Percentiles rank a stretch among this genome's conserved stretches.
phyloP scores from a whole-genome alignment of 2,113 vertebrate species.

The Ammodytes dubius region DNA sequence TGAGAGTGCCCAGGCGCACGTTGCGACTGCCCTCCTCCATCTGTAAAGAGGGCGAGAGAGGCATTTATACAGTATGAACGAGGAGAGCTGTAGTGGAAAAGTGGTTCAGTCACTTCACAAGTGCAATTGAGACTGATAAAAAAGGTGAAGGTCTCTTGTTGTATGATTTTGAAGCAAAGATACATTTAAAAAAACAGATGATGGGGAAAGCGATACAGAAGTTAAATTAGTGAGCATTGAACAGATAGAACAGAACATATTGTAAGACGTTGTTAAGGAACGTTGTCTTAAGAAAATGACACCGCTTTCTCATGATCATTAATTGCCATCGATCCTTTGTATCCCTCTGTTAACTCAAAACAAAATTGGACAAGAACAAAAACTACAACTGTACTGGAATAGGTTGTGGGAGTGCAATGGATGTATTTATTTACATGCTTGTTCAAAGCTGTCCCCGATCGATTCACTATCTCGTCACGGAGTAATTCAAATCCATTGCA shows the following conservation, averaged over 20 bases:
- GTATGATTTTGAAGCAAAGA: not conserved
- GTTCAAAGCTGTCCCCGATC: conserved; percentile 49
- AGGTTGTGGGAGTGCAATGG: conserved; percentile 11
- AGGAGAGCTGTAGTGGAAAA: not conserved
- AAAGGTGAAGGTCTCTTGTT: not conserved
- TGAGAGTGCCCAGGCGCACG: conserved; percentile 90
- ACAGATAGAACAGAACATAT: conserved; percentile 5
- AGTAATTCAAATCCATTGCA: conserved; percentile 47
- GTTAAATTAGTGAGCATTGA: not conserved
- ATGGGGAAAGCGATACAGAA: conserved; percentile 3
- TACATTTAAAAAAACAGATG: not conserved
- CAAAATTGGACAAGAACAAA: not conserved
- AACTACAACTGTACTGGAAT: not conserved
- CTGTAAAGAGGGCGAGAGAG: conserved; percentile 73
- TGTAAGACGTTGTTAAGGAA: conserved; percentile 19
- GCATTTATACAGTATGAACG: not conserved
- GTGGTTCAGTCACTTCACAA: conserved; percentile 1
- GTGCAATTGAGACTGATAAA: not conserved
- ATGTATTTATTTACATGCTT: conserved; percentile 43
- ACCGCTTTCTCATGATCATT: not conserved
- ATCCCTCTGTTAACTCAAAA: not conserved
- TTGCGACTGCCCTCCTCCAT: conserved; percentile 92
- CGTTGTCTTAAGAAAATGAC: not conserved
- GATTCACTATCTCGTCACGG: conserved; percentile 60
- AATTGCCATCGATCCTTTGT: conserved; percentile 24